Base-by-base conservation (phyloP, 1,140 invertebrate species). In the Armadillidium nasatum region DNA sequence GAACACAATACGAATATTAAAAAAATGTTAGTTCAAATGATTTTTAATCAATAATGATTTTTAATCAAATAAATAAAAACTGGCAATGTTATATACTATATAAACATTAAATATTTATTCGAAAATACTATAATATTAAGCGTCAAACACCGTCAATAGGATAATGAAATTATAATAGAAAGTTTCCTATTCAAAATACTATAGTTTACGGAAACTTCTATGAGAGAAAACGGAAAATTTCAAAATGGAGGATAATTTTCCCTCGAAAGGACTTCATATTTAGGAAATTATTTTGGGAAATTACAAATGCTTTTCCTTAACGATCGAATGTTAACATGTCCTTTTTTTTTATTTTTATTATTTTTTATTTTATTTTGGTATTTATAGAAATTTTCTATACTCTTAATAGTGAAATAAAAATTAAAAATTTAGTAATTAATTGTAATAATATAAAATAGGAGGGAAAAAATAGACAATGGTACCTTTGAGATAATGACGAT, bases 181-280 rank as follows among this genome's bases (percentile, higher is more conserved):
- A 33, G 7, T 60, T 60, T 60, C 50, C 50, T 3, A 6, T 60
- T 60, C 50, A 19, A 60, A 15, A 2, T 60, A 60, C 11, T 3
- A 60, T 15, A 60, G 50, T 19, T 60, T 60, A 60, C 50, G 50
- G 50, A 60, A 60, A 60, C 50, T 15, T 60, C 11, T 15, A 60
- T 60, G 50, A 60, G 11, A 60, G 50, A 60, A 60, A 60, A 60
- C 50, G 50, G 50, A 19, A 60, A 60, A 60, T 15, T 60, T 60
- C 50, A 60, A 60, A 60, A 60, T 60, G 50, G 50, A 60, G 50
- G 50, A 13, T 19, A 19, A 15, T 13, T 60, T 60, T 60, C 50
- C 50, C 19, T 19, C 11, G 50, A 2, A 60, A 60, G 19, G 11
- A 15, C 50, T 60, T 60, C 50, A 4, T 19, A 60, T 15, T 19